phyloP scores from a whole-genome alignment of 2,113 vertebrate species.

The Pachycephala philippinensis region DNA sequence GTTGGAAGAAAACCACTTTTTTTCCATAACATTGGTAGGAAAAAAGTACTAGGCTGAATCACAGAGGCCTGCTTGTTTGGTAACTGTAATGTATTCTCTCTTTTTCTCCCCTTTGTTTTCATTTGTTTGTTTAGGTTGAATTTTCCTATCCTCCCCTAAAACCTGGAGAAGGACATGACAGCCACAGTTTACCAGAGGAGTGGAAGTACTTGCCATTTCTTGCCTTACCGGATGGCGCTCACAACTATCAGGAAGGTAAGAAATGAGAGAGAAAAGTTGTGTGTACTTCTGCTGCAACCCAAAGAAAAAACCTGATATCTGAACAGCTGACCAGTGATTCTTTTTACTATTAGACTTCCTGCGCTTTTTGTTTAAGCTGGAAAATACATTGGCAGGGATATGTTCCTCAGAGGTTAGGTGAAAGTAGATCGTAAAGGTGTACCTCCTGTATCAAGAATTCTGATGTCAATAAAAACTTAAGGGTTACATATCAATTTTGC shows the following conservation, averaged over 20 bases:
- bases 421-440: background rate
- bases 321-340: background rate
- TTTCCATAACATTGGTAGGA: background rate
- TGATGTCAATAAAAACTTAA: background rate
- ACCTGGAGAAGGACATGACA: slow-evolving; percentile 87
- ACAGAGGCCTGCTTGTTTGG: background rate
- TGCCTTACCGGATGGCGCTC: slow-evolving; percentile 91
- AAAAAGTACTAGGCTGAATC: background rate
- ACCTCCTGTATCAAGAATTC: background rate
- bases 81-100: background rate
- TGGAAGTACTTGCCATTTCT: slow-evolving; percentile 98
- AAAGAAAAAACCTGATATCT: background rate
- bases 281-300: background rate
- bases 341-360: background rate
- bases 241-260: slow-evolving; percentile 97
- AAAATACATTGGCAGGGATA: background rate
- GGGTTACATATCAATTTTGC: background rate
- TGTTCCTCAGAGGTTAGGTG: background rate
- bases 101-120: background rate
- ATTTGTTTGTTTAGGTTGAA: slow-evolving; percentile 81
- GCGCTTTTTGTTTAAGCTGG: background rate
- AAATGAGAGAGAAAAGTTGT: background rate
- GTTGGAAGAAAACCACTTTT: background rate
- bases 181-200: slow-evolving; percentile 86
- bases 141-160: slow-evolving; percentile 94